Evolutionary conservation across 2,113 vertebrate species (phyloP).

Genomic region (Sterrhoptilus dennistouni): DNA sequence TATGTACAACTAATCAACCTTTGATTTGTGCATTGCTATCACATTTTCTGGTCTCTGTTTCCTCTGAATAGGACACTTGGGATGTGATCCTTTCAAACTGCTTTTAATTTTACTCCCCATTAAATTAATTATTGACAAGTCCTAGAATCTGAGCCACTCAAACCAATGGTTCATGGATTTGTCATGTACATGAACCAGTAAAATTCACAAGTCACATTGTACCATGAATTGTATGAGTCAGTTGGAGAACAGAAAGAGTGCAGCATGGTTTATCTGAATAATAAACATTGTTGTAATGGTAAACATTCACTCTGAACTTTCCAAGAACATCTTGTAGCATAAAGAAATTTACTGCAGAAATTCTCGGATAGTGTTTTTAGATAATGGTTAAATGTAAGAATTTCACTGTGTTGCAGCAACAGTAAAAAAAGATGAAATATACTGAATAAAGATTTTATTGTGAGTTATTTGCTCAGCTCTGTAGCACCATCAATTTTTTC

Average conservation of each 20-base stretch:
- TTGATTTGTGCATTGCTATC: conserved; percentile 20
- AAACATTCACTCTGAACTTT: conserved; percentile 37
- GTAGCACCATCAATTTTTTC: conserved; percentile 59
- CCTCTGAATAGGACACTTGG: neutral
- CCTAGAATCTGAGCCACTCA: neutral
- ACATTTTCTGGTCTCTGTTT: conserved; percentile 4
- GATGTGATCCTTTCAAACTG: conserved; percentile 27
- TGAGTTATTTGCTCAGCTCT: conserved; percentile 63
- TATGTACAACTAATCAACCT: neutral
- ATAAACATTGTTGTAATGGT: conserved; percentile 1
- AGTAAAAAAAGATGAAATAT: conserved; percentile 49
- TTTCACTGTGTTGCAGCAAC: conserved; percentile 47
- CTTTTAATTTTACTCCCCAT: conserved; percentile 52
- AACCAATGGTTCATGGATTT: neutral
- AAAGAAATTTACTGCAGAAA: conserved; percentile 47
- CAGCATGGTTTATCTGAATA: conserved; percentile 5
- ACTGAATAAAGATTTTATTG: conserved; percentile 67
- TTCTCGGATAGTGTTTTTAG: conserved; percentile 34
- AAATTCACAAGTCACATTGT: neutral
- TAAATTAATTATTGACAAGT: conserved; percentile 51
- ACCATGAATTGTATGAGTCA: neutral
- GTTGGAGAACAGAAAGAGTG: neutral
- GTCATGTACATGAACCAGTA: neutral
- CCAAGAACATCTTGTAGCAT: conserved; percentile 22
- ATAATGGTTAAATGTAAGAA: conserved; percentile 42